Base-by-base conservation (phyloP, 2,888 invertebrate species). In the Serripes groenlandicus region DNA sequence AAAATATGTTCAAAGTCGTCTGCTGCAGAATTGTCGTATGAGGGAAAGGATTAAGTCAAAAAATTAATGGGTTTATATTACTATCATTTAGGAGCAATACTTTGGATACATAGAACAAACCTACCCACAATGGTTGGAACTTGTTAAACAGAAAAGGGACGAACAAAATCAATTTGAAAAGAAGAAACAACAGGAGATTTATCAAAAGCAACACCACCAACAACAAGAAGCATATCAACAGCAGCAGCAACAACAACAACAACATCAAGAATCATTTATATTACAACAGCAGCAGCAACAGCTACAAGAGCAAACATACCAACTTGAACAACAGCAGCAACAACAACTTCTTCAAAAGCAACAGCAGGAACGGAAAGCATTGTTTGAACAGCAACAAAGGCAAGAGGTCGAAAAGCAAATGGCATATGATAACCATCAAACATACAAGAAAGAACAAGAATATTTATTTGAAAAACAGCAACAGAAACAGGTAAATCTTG, bases 101-200 rank as follows among this genome's bases (percentile, higher is more conserved):
- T 86, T 83, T 78, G 81, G 75, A 35, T 83, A 86, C 66, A 91
- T 94, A 52, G 93, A 93, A 74, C 88, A 89, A 69, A 91, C 89
- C 15, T 94, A 94, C 76, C 94, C 94, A 21, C 83, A 92, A 49
- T 94, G 94, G 94, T 90, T 90, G 73, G 87, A 91, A 56, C 78
- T 90, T 9, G 88, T 89, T 21, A 23, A 82, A 26, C 86, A 84
- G 73, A 83, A 85, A 70, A 72, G 78, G 26, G 71, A 82, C 42
- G 81, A 85, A 30, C 79, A 85, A 52, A 28, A 37, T 58, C 35
- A 15, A 23, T 34, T 42, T 52, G 75, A 74, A 15, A 23, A 49
- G 37, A 52, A 69, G 11, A 34, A 78, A 18, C 66, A 81, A 69
- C 66, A 73, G 32, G 60, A 66, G 23, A 28, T 42, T 49, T 62